Evolutionary conservation across 2,113 vertebrate species (phyloP), one percentile per base, ranked within the genome.

Genomic region (Microcebus lehilahytsara): DNA sequence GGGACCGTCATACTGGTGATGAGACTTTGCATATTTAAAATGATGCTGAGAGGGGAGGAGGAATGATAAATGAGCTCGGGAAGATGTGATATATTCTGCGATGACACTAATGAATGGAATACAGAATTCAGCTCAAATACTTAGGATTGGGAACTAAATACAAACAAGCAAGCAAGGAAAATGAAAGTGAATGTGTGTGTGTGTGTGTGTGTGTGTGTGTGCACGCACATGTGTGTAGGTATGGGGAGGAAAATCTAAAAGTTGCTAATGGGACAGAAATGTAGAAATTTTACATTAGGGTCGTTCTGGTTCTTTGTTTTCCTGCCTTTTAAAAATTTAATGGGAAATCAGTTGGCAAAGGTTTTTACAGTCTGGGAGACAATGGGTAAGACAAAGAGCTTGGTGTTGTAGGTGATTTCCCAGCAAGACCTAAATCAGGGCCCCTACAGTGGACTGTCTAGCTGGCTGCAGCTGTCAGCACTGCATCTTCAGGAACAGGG

Each of bases 291-390:
- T 80, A 85, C 20, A 62, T 79, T 42, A 85, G 12, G 89, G 66
- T 56, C 85, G 27, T 49, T 98, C 93, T 96, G 19, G 87, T 94
- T 22, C 17, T 88, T 79, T 89, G 40, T 92, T 95, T 75, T 46
- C 84, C 75, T 71, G 25, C 42, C 72, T 64, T 77, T 49, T 79
- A 6, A 66, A 62, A 40, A 66, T 67, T n/a, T 92, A 86, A 62
- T 77, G 56, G 56, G 69, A 97, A 98, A 95, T 67, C 56, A 71
- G 95, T 90, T 79, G 80, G 94, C 85, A 89, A 72, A 98, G 83
- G 64, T 93, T 96, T 98, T 96, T 90, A 87, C 79, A 87, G 90
- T 92, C 91, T 97, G 95, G 19, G 84, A 96, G 85, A 77, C 30
- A 84, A 51, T 62, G 96, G 86, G 77, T 27, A 42, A 93, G 75